Conservation (phyloP, 1,140 invertebrate genomes). For the Platyura marginata region DNA sequence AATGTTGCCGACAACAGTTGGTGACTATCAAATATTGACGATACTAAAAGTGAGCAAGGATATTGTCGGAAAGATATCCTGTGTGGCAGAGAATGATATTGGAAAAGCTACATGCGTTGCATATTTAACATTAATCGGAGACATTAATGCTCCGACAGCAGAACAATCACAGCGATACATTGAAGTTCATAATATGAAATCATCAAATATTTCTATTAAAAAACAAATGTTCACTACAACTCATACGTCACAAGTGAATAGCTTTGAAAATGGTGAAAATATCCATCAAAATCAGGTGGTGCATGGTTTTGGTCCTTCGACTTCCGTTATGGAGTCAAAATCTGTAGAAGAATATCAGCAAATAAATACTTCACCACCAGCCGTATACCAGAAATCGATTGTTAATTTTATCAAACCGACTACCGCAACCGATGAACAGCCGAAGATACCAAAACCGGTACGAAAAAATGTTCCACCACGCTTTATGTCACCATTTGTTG, state of each 20-base stretch:
- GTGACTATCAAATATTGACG: conserved; percentile 46
- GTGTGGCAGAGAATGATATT: conserved; percentile 52
- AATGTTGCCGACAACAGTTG: conserved; percentile 48
- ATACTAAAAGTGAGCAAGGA: conserved; percentile 36
- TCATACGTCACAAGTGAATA: conserved; percentile 20
- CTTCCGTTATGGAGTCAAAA: conserved; percentile 19
- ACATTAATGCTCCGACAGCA: conserved; percentile 10
- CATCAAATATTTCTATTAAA: conserved; percentile 21
- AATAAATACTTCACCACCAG: conserved; percentile 15
- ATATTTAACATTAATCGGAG: conserved; percentile 29
- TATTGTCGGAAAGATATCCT: conserved; percentile 45
- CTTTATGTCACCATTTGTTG: conserved; percentile 47
- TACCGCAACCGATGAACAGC: conserved; percentile 3
- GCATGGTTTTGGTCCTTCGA: conserved; percentile 16
- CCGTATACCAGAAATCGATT: conserved; percentile 17
- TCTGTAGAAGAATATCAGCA: conserved; percentile 21
- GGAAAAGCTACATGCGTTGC: conserved; percentile 49
- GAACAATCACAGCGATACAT: conserved; percentile 12
- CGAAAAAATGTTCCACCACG: conserved; percentile 40
- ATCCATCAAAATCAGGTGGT: conserved; percentile 18
- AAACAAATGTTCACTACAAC: conserved; percentile 22
- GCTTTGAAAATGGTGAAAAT: conserved; percentile 25
- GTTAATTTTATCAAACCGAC: conserved; percentile 14
- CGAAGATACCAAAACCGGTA: conserved; percentile 23
- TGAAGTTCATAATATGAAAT: conserved; percentile 21